Evolutionary conservation across 2,797 vertebrate genomes (phyloP).

Genomic region (Margarornis squamiger): DNA sequence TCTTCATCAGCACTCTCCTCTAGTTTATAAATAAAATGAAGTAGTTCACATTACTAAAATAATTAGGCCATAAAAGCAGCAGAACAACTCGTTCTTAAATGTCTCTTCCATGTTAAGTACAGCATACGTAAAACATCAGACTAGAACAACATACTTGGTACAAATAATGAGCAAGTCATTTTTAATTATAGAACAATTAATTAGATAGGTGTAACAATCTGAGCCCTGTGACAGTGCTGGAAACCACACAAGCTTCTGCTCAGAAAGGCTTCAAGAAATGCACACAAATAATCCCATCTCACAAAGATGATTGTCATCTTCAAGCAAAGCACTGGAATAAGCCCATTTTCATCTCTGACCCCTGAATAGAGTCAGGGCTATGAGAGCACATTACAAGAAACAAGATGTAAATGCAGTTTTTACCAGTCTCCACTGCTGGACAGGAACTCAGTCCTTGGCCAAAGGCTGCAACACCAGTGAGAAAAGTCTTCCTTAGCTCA

Average conservation of each 20-base stretch:
- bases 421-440: background rate
- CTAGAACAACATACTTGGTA: background rate
- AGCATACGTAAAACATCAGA: background rate
- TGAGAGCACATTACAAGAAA: background rate
- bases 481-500: background rate
- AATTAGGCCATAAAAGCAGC: background rate
- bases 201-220: background rate
- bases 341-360: background rate
- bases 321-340: background rate
- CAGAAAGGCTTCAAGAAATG: background rate
- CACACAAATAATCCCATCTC: background rate
- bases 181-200: background rate
- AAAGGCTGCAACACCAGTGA: background rate
- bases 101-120: background rate
- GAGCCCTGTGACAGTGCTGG: background rate
- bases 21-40: slow-evolving; percentile 56
- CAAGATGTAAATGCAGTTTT: background rate
- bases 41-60: background rate
- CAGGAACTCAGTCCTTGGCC: background rate
- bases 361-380: background rate
- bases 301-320: background rate
- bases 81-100: background rate
- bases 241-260: background rate
- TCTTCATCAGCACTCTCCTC: slow-evolving; percentile 1
- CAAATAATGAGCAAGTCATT: background rate